These are phyloP conservation scores for Andrena minutula DNA, from an alignment of 2,888 invertebrate species.

Conservation along the genomic window DNA sequence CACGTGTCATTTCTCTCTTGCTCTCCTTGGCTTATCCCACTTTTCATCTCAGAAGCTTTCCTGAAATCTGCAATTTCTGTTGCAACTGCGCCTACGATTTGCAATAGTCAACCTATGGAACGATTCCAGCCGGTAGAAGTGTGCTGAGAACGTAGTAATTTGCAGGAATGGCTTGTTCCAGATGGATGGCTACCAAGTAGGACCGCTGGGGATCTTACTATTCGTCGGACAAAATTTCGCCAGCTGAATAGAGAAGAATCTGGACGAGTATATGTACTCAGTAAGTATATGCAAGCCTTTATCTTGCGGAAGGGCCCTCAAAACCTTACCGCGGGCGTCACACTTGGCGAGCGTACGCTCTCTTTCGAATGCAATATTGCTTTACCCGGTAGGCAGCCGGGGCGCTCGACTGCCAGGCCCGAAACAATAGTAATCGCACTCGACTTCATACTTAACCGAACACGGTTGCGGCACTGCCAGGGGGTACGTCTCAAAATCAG, in stretches of 20 bases:
- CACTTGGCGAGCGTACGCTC: constrained; percentile 74
- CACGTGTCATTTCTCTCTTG: too few relatives aligned
- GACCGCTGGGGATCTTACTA: constrained; percentile 70
- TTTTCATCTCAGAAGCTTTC: too few relatives aligned
- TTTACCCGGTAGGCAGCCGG: constrained; percentile 71
- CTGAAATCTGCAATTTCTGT: too few relatives aligned
- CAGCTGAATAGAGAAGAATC: constrained; percentile 64
- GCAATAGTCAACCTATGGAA: too few relatives aligned
- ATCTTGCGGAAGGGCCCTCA: constrained; percentile 78
- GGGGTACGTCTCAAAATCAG: constrained; percentile 63
- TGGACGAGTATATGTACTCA: constrained; percentile 73
- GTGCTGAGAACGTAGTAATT: neutral
- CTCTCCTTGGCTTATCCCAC: too few relatives aligned
- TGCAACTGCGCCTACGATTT: too few relatives aligned
- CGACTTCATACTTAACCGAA: constrained; percentile 68
- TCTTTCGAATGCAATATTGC: constrained; percentile 78
- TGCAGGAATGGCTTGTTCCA: neutral
- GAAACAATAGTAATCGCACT: constrained; percentile 78
- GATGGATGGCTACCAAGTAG: neutral
- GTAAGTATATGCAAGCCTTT: constrained; percentile 82
- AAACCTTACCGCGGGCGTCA: constrained; percentile 82
- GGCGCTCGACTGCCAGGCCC: constrained; percentile 71
- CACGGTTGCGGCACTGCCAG: constrained; percentile 63
- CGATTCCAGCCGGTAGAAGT: too few relatives aligned
- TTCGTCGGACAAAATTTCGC: constrained; percentile 75